Conservation (phyloP, 1,140 invertebrate species). For the Stratiolaelaps scimitus region DNA sequence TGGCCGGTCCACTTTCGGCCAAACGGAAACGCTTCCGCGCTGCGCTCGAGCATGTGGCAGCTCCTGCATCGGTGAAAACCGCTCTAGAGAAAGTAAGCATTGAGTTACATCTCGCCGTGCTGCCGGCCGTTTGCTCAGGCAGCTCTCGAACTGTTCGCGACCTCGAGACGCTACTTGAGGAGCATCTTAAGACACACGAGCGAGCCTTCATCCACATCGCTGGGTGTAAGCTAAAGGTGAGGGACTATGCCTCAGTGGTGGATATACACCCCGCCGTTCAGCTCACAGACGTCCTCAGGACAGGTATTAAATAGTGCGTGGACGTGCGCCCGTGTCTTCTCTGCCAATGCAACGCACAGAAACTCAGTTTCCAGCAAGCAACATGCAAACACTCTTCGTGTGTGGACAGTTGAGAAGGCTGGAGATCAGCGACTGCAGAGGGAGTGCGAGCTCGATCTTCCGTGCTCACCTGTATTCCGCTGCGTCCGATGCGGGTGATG, state of each 20-base stretch:
- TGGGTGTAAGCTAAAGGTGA: constrained; percentile 6
- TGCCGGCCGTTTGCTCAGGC: neutral
- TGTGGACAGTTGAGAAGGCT: too few species aligned
- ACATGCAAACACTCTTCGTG: too few species aligned
- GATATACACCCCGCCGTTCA: constrained; percentile 14
- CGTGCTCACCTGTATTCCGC: too few species aligned
- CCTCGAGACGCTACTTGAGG: constrained; percentile 3
- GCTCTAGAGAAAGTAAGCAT: neutral
- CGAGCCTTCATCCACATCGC: constrained; percentile 20
- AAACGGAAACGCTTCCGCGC: constrained; percentile 10
- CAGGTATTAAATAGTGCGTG: neutral
- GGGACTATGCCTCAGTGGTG: constrained; percentile 7
- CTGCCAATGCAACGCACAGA: too few species aligned
- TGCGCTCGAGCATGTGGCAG: neutral
- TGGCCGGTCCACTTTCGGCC: constrained; percentile 5
- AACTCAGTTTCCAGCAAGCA: too few species aligned
- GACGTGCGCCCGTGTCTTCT: too few species aligned
- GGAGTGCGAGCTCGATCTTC: too few species aligned
- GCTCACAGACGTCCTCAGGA: neutral
- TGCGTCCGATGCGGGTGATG: too few species aligned
- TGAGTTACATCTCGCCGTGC: neutral
- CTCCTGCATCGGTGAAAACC: neutral
- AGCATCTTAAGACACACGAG: neutral
- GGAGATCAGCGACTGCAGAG: too few species aligned
- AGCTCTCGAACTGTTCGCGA: neutral